Percentiles rank a stretch among this genome's conserved stretches.
Conservation (phyloP, 2,888 invertebrate species). For the Drosophila suboccidentalis region DNA sequence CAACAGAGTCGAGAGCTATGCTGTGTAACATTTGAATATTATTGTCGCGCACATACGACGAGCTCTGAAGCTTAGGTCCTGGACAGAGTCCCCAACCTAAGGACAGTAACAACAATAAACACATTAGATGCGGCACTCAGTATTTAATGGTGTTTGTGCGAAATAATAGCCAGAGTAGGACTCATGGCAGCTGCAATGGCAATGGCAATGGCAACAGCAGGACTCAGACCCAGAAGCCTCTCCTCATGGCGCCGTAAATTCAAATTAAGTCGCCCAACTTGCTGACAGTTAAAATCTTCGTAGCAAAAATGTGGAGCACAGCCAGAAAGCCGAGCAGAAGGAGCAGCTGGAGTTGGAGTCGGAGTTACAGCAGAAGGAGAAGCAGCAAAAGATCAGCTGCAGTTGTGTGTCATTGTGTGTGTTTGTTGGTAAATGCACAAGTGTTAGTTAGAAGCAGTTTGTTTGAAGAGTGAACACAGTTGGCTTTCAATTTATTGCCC, state of each 20-base stretch:
- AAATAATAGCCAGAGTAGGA: constrained; percentile 69
- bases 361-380: constrained; percentile 10
- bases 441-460: constrained; percentile 64
- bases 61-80: constrained; percentile 36
- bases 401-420: constrained; percentile 34
- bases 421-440: constrained; percentile 24
- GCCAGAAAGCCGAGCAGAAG: constrained; percentile 54
- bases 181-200: constrained; percentile 11
- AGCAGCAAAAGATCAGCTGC: constrained; percentile 53
- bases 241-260: constrained; percentile 77
- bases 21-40: constrained; percentile 74
- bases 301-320: constrained; percentile 74
- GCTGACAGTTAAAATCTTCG: constrained; percentile 80
- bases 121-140: constrained; percentile 60
- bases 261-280: constrained; percentile 81
- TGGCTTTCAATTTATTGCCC: constrained; percentile 70
- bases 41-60: constrained; percentile 65
- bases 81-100: constrained; percentile 54
- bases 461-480: constrained; percentile 65
- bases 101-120: constrained; percentile 56
- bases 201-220: constrained; percentile 15
- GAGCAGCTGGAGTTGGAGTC: constrained; percentile 1
- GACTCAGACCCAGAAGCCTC: constrained; percentile 39
- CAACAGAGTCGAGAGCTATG: constrained; percentile 49
- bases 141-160: constrained; percentile 78